Conservation (phyloP, 2,888 invertebrate species). For the Stenolophus ochropezus region DNA sequence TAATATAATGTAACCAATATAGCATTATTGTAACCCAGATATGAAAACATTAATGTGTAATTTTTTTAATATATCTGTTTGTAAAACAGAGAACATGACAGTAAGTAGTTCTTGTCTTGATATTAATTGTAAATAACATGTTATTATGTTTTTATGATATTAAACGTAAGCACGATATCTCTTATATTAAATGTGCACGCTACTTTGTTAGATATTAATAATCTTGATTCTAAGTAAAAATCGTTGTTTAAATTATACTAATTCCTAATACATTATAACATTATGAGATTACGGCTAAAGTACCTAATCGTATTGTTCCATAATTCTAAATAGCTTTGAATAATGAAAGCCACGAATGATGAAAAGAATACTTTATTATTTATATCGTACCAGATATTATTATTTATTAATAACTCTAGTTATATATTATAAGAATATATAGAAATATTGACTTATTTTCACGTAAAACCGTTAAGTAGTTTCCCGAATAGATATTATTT, state of each 20-base stretch:
- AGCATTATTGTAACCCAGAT: not conserved
- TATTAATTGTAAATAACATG: constrained; percentile 20
- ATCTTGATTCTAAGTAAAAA: not conserved
- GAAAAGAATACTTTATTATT: no score
- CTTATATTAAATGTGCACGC: constrained; percentile 26
- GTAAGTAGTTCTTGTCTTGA: constrained; percentile 19
- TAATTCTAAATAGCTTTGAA: no score
- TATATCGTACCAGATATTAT: no score
- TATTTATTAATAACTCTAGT: no score
- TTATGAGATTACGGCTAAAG: no score
- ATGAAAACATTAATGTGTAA: not conserved
- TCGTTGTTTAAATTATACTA: not conserved
- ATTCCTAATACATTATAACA: not conserved
- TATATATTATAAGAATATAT: no score
- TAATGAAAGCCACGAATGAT: no score
- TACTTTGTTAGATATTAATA: constrained; percentile 14
- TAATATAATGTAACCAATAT: constrained; percentile 15
- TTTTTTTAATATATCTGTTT: not conserved
- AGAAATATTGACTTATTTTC: no score
- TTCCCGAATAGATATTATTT: no score
- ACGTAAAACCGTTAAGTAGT: no score
- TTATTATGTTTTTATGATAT: constrained; percentile 20
- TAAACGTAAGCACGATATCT: constrained; percentile 18
- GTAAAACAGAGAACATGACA: not conserved
- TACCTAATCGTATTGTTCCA: no score